Conservation (phyloP, 2,113 vertebrate species). For the Rhagologus leucostigma region DNA sequence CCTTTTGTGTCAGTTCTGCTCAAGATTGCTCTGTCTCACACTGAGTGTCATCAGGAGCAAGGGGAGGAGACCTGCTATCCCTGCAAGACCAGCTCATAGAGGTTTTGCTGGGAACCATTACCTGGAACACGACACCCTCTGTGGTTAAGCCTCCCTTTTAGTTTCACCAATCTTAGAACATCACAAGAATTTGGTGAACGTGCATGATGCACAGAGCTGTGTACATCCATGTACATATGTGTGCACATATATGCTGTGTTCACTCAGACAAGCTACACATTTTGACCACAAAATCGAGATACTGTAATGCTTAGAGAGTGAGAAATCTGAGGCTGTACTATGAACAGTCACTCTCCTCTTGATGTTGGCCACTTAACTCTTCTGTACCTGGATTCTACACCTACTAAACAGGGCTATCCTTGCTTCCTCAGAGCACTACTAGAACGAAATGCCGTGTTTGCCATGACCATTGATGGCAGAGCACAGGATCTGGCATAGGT, state of each 20-base stretch:
- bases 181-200: not conserved
- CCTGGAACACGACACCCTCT: not conserved
- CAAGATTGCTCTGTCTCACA: conserved; percentile 13
- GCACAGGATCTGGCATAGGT: not conserved
- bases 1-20: not conserved
- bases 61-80: not conserved
- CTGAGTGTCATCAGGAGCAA: conserved; percentile 26
- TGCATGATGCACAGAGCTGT: not conserved
- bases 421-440: not conserved
- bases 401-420: not conserved
- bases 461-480: not conserved
- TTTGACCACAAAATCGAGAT: not conserved
- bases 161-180: not conserved
- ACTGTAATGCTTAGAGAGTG: not conserved
- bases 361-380: not conserved
- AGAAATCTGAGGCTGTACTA: not conserved
- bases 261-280: not conserved
- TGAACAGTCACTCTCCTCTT: accelerated
- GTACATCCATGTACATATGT: not conserved
- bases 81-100: not conserved
- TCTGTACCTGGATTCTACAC: not conserved
- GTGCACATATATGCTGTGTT: not conserved
- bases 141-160: not conserved
- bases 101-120: not conserved
- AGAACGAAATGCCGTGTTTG: not conserved